Evolutionary conservation across 2,888 invertebrate species (phyloP), one percentile per base, ranked within the genome.

Genomic region (Melinaea menophilus): DNA sequence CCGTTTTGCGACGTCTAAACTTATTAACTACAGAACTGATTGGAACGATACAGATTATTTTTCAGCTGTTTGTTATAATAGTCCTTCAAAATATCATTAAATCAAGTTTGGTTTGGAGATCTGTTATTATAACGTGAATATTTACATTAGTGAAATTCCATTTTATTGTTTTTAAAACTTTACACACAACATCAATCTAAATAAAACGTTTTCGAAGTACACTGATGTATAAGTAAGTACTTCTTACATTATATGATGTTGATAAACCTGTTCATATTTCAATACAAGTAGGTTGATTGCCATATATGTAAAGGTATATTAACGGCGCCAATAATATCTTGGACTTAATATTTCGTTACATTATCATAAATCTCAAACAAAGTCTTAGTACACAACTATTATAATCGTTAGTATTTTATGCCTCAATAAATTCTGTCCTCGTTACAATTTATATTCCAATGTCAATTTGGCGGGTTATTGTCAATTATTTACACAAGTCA

Each of bases 11-110:
- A 65, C 68, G 67, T 61, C 66, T 74, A 65, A 75, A 76, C 76
- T 76, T 71, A 75, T 72, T 78, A 72, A 76, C 77, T 73, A 71
- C 61, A 56, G 65, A 73, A 78, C 78, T 63, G 71, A 76, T 74
- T 63, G 65, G 66, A 56, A 61, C 71, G 73, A 69, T 75, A 77
- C 72, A 72, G 72, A 72, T 72, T 55, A 22, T 60, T 56, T 60
- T 58, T 56, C 68, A 63, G 62, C 55, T 22, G 58, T 57, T 73
- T 72, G 69, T 65, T 73, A 68, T 56, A 37, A 59, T 35, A 46
- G 37, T 56, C 63, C 62, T 64, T 67, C 13, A 48, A 31, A 22
- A 4, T 47, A 47, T 9, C n/a, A 5, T 4, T n/a, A 48, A 35
- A 37, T 5, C 37, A 37, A 2, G 37, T 4, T 7, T 7, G 37